Percentiles rank a stretch among this genome's conserved stretches.
phyloP scores from a whole-genome alignment of 1,140 invertebrate species.

The Neodiprion pinetum region DNA sequence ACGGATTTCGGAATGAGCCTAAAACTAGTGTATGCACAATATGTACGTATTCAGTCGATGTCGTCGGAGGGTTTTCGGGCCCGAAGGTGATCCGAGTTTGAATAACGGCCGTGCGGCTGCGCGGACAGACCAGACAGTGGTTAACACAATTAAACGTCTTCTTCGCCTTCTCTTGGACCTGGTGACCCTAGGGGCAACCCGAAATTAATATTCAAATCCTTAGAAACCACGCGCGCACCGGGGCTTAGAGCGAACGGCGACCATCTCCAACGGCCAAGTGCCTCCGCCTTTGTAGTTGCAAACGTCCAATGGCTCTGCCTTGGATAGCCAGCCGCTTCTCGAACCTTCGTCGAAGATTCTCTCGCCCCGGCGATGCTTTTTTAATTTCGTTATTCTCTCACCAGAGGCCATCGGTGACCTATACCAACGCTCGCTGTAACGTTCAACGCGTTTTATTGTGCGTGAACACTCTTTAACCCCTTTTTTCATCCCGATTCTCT shows the following conservation, averaged over 20 bases:
- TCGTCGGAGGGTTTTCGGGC: neutral
- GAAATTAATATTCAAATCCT: slow-evolving; percentile 59
- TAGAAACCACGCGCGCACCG: slow-evolving; percentile 36
- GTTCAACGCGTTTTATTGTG: slow-evolving; percentile 4
- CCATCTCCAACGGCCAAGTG: slow-evolving; percentile 4
- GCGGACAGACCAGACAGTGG: slow-evolving; percentile 3
- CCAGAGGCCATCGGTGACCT: neutral
- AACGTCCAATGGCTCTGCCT: neutral
- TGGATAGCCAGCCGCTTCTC: neutral
- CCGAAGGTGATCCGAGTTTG: neutral
- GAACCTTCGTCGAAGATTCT: neutral
- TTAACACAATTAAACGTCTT: slow-evolving; percentile 6
- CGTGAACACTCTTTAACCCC: neutral
- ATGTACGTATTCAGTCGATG: too few relatives aligned
- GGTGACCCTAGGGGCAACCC: slow-evolving; percentile 42
- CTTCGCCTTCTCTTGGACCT: slow-evolving; percentile 33
- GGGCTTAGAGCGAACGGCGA: neutral
- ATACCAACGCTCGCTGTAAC: neutral
- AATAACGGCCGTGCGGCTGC: neutral
- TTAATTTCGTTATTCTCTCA: neutral
- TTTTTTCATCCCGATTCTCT: neutral
- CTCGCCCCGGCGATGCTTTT: neutral
- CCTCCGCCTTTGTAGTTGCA: neutral
- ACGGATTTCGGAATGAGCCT: too few relatives aligned
- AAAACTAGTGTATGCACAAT: too few relatives aligned